Evolutionary conservation across 2,113 vertebrate genomes (phyloP).

Genomic region (Neopipo cinnamomea): DNA sequence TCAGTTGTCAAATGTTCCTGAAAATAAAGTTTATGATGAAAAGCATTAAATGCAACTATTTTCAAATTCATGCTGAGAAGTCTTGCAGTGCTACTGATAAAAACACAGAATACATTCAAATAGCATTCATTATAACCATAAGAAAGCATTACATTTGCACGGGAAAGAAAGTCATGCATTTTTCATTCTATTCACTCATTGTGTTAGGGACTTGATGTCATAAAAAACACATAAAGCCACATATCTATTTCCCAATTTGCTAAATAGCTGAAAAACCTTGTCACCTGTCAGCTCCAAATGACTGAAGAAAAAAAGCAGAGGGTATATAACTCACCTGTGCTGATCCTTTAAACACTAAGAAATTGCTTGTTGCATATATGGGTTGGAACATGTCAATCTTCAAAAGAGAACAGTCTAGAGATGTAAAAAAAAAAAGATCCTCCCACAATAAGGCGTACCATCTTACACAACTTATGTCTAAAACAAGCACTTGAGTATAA

Average conservation of each 20-base stretch:
- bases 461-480: not conserved
- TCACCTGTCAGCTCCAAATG: not conserved
- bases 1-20: not conserved
- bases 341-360: not conserved
- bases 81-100: not conserved
- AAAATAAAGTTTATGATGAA: not conserved
- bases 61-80: not conserved
- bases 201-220: not conserved
- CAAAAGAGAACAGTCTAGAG: not conserved
- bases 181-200: not conserved
- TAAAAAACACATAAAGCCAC: not conserved
- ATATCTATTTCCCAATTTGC: not conserved
- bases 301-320: not conserved
- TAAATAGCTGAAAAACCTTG: not conserved
- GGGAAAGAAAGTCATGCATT: not conserved
- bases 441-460: not conserved
- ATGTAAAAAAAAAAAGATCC: not conserved
- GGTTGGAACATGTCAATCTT: not conserved
- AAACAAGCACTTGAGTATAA: not conserved
- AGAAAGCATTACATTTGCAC: not conserved
- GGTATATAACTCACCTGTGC: not conserved
- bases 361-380: not conserved
- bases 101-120: not conserved
- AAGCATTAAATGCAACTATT: slow-evolving; percentile 18
- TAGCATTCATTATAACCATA: not conserved